Evolutionary conservation across 2,797 vertebrate genomes (phyloP).

Genomic region (Chaetodon trifasciatus): DNA sequence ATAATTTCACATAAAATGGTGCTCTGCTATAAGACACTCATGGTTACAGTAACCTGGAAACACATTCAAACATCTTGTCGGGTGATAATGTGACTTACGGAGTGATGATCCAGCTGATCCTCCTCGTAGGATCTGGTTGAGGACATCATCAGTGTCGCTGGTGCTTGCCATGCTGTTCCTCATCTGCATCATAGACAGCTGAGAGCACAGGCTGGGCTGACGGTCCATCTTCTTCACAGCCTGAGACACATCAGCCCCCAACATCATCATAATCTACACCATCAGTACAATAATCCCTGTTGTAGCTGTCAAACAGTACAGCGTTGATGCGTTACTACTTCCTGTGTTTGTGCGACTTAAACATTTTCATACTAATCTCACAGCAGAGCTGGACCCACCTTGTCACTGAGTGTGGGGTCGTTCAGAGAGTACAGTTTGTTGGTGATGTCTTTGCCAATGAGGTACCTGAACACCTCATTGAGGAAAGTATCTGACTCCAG

Average conservation of each 20-base stretch:
- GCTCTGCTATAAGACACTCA: not conserved
- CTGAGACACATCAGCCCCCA: conserved; percentile 73
- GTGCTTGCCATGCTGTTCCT: conserved; percentile 97
- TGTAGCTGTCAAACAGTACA: not conserved
- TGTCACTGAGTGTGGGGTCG: conserved; percentile 96
- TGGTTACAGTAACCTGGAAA: not conserved
- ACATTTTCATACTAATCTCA: not conserved
- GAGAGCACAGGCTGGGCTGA: conserved; percentile 94
- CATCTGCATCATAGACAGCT: conserved; percentile 98
- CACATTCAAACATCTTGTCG: not conserved
- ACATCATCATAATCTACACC: not conserved
- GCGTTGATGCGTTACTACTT: not conserved
- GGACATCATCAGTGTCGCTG: conserved; percentile 94
- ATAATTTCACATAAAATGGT: not conserved
- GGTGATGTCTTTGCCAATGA: conserved; percentile 99
- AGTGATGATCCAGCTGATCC: conserved; percentile 90
- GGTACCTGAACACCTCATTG: conserved; percentile 96
- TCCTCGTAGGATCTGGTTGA: conserved; percentile 94
- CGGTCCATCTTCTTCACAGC: conserved; percentile 93
- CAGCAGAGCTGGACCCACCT: conserved; percentile 84
- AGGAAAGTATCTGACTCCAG: conserved; percentile 96
- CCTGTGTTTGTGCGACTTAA: not conserved
- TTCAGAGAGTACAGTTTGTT: conserved; percentile 98
- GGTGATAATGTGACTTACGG: conserved; percentile 86
- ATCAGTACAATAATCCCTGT: not conserved